Evolutionary conservation across 2,113 vertebrate species (phyloP).

Genomic region (Tapirus terrestris): DNA sequence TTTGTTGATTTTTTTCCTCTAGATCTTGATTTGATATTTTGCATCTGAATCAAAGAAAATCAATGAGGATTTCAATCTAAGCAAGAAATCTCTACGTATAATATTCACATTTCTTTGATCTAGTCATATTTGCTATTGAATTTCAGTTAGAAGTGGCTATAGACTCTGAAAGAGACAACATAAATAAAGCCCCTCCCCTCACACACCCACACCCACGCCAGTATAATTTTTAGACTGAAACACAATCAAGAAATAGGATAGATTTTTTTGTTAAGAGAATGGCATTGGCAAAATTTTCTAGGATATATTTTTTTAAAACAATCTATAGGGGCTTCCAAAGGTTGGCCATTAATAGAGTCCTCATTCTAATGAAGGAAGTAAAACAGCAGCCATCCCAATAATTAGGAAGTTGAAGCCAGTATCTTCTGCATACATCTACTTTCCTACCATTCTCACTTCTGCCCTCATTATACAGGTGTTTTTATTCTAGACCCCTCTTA

Average conservation of each 20-base stretch:
- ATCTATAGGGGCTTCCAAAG: neutral
- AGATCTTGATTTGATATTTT: constrained; percentile 38
- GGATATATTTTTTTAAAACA: neutral
- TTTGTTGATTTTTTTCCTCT: neutral
- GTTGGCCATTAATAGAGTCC: neutral
- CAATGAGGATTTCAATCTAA: neutral
- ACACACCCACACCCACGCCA: neutral
- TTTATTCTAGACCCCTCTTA: neutral
- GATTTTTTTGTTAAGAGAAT: neutral
- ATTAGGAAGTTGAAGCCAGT: neutral
- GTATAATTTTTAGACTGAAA: neutral
- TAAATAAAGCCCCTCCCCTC: neutral
- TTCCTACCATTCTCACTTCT: neutral
- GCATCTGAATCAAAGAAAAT: constrained; percentile 37
- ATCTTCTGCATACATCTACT: neutral
- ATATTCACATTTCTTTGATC: neutral
- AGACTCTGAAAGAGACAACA: neutral
- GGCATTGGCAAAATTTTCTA: neutral
- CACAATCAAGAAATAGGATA: neutral
- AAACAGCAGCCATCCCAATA: neutral
- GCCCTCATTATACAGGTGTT: neutral
- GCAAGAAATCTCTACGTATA: neutral
- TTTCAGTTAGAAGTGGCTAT: constrained; percentile 1
- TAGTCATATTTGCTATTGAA: neutral
- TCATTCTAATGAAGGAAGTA: neutral